Evolutionary conservation across 1,140 invertebrate species (phyloP), one percentile per base, ranked within the genome.

Genomic region (Neodiprion lecontei): DNA sequence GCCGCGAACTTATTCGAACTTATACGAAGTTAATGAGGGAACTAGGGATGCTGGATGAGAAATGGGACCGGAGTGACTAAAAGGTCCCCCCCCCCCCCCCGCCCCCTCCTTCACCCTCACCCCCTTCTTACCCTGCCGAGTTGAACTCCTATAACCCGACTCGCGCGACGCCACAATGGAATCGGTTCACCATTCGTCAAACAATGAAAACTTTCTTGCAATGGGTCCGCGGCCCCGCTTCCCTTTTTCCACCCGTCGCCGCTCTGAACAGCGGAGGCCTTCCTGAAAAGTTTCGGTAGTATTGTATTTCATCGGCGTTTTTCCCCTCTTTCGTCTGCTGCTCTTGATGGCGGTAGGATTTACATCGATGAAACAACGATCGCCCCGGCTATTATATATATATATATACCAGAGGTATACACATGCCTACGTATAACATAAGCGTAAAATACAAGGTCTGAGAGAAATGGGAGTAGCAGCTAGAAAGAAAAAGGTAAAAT

Each of bases 111-210:
- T 40, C 28, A 4, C 5, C 28, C 28, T 40, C 28, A 40, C 28
- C 28, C 28, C 5, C 28, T 2, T 17, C n/a, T 61, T 61, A 5
- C n/a, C 53, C 7, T 8, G 5, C 11, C 53, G 53, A 40, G 28
- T 61, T 61, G 5, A 12, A 9, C 53, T 61, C 53, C 53, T 12
- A 61, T 4, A 61, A 61, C 28, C 28, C 28, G 28, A 40, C 28
- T 40, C 28, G 28, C 28, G 28, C 28, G 28, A 40, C 28, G 28
- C 28, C 28, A 40, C 53, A 61, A 61, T 61, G 53, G 53, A 61
- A 61, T 61, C 53, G 53, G n/a, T 61, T 61, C 53, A 61, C 53
- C 11, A 17, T 61, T 61, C 53, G 53, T 61, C 53, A 61, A 61
- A 61, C 53, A 61, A 61, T 61, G 53, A 61, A 61, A 61, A 17